Evolutionary conservation across 2,888 invertebrate genomes (phyloP).

Genomic region (Geotrupes spiniger): DNA sequence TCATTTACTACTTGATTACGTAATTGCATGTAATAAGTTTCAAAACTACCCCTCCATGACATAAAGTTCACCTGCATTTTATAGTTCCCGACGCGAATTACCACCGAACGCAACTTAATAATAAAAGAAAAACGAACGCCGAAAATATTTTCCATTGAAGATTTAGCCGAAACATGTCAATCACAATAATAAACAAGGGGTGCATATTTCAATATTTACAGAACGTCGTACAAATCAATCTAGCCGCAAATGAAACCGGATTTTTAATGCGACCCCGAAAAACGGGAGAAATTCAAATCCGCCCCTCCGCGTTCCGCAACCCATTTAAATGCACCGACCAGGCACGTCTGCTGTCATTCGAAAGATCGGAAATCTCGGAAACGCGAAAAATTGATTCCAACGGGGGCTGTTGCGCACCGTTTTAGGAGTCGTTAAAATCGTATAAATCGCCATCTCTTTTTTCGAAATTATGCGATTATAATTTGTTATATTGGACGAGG

Average conservation of each 20-base stretch:
- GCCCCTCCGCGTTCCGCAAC: slow-evolving; percentile 32
- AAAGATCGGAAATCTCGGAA: slow-evolving; percentile 17
- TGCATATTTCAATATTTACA: slow-evolving; percentile 51
- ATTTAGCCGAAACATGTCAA: slow-evolving; percentile 39
- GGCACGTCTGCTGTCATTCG: slow-evolving; percentile 33
- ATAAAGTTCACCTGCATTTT: no score
- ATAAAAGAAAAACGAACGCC: no score
- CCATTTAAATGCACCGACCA: slow-evolving; percentile 34
- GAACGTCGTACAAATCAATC: slow-evolving; percentile 44
- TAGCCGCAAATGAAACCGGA: slow-evolving; percentile 44
- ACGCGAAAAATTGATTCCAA: neutral
- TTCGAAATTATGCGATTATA: no score
- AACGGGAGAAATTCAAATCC: slow-evolving; percentile 23
- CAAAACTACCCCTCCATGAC: no score
- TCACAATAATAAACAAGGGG: slow-evolving; percentile 49
- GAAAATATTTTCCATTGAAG: neutral
- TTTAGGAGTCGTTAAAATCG: slow-evolving; percentile 4
- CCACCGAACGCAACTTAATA: no score
- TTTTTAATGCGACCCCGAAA: slow-evolving; percentile 32
- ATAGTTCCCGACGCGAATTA: no score
- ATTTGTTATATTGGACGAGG: no score
- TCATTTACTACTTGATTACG: no score
- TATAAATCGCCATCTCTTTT: slow-evolving; percentile 1
- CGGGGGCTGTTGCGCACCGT: neutral
- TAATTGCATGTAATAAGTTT: no score